phyloP scores from a whole-genome alignment of 2,113 vertebrate species.

The Xiphophorus hellerii region DNA sequence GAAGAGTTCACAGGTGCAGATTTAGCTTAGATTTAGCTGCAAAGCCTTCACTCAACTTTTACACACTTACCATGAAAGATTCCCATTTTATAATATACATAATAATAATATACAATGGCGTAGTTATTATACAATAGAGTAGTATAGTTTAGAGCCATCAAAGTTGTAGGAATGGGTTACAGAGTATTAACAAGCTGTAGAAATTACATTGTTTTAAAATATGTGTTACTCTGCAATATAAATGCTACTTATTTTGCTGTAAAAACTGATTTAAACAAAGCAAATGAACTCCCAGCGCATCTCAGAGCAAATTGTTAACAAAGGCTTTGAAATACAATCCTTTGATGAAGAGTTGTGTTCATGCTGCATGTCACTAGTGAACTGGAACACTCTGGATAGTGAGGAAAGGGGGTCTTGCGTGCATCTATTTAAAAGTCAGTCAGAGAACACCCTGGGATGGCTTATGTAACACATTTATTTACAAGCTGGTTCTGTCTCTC shows the following conservation, averaged over 20 bases:
- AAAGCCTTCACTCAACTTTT: not conserved
- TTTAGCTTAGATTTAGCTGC: not conserved
- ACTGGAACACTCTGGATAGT: not conserved
- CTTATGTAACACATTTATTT: conserved; percentile 42
- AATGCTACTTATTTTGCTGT: too few species aligned
- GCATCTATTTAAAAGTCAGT: conserved; percentile 19
- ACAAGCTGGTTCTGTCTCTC: not conserved
- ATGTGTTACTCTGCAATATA: too few species aligned
- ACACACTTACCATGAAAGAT: too few species aligned
- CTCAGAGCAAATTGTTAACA: not conserved
- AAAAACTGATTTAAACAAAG: not conserved
- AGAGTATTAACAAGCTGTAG: not conserved
- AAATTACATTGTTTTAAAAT: too few species aligned
- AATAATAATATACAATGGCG: too few species aligned
- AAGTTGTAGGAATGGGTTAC: not conserved
- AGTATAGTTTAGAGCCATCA: not conserved
- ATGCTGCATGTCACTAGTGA: conserved; percentile 11
- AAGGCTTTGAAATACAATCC: not conserved
- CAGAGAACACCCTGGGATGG: not conserved
- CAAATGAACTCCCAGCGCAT: not conserved
- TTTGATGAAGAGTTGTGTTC: conserved; percentile 13
- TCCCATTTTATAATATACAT: too few species aligned
- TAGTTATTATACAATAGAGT: not conserved
- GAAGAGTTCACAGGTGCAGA: not conserved
- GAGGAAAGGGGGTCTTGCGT: conserved; percentile 6